Evolutionary conservation across 2,888 invertebrate genomes (phyloP).

Genomic region (Camptogramma bilineatum): DNA sequence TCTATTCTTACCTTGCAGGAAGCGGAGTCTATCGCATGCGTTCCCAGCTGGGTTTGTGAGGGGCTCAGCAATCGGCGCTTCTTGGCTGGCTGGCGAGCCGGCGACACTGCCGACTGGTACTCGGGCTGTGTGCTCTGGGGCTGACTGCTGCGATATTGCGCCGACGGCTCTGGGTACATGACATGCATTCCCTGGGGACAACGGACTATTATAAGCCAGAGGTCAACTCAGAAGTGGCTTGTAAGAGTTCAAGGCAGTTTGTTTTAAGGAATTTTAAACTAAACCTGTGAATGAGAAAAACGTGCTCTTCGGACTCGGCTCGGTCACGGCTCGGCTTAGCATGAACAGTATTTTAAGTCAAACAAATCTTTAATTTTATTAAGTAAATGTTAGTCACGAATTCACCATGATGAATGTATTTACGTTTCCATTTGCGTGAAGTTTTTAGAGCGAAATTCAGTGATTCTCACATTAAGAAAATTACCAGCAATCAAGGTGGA

Average conservation of each 20-base stretch:
- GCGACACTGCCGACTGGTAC: conserved; percentile 73
- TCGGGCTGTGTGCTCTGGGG: conserved; percentile 69
- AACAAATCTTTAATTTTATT: too few relatives aligned
- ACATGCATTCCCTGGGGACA: conserved; percentile 91
- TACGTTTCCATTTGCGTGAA: neutral
- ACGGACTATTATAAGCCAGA: conserved; percentile 3
- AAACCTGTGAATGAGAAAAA: too few relatives aligned
- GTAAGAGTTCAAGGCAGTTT: neutral
- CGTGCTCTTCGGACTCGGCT: too few relatives aligned
- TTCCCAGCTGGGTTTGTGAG: conserved; percentile 45
- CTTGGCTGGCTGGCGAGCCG: conserved; percentile 75
- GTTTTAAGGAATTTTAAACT: too few relatives aligned
- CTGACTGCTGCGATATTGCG: conserved; percentile 80
- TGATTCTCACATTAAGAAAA: neutral
- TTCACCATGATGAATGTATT: too few relatives aligned
- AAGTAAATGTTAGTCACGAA: too few relatives aligned
- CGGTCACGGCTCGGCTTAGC: too few relatives aligned
- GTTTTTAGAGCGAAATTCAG: neutral
- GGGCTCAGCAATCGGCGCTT: conserved; percentile 78
- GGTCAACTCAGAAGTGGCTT: neutral
- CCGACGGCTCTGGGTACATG: conserved; percentile 90
- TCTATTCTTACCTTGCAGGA: conserved; percentile 68
- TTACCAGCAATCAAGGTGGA: conserved; percentile 5
- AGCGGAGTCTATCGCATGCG: conserved; percentile 63
- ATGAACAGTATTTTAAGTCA: too few relatives aligned